phyloP scores from a whole-genome alignment of 2,113 vertebrate species.

The Lipophrys pholis region DNA sequence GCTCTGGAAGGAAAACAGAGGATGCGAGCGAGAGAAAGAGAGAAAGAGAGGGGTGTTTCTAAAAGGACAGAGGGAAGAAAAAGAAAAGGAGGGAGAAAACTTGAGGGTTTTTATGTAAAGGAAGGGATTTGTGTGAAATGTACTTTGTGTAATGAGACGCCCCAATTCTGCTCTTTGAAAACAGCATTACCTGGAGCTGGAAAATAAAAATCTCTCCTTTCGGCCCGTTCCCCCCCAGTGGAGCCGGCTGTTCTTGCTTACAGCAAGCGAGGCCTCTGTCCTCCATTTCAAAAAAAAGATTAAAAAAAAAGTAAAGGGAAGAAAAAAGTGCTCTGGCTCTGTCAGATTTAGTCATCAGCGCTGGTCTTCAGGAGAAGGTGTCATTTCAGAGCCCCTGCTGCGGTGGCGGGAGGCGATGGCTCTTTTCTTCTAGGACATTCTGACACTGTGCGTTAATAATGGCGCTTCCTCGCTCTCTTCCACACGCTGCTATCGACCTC shows the following conservation, averaged over 20 bases:
- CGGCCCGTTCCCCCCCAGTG: slow-evolving; percentile 27
- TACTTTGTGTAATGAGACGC: slow-evolving; percentile 69
- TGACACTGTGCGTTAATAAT: slow-evolving; percentile 63
- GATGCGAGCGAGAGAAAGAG: slow-evolving; percentile 30
- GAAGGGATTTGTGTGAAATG: slow-evolving; percentile 61
- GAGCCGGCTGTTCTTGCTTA: slow-evolving; percentile 43
- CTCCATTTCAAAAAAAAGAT: slow-evolving; percentile 56
- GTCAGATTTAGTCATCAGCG: slow-evolving; percentile 52
- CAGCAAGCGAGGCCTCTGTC: slow-evolving; percentile 11
- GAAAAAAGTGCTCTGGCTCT: slow-evolving; percentile 25
- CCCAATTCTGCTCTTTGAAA: slow-evolving; percentile 67
- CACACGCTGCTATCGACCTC: slow-evolving; percentile 52
- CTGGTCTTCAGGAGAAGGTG: slow-evolving; percentile 46
- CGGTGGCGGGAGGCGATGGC: slow-evolving; percentile 28
- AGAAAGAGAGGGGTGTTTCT: slow-evolving; percentile 23
- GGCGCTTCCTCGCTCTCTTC: slow-evolving; percentile 12
- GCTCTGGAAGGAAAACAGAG: slow-evolving; percentile 57
- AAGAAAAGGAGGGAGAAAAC: slow-evolving; percentile 9
- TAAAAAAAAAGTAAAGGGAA: not conserved
- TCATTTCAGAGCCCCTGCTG: slow-evolving; percentile 68
- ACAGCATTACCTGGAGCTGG: slow-evolving; percentile 62
- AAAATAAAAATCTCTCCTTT: slow-evolving; percentile 60
- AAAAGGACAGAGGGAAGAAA: slow-evolving; percentile 35
- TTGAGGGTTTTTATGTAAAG: slow-evolving; percentile 52
- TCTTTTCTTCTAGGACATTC: slow-evolving; percentile 59